A percentile compares a stretch with the other conserved stretches of the same genome.
Evolutionary conservation across 2,888 invertebrate genomes (phyloP).

Genomic region (Lathronympha strigana): DNA sequence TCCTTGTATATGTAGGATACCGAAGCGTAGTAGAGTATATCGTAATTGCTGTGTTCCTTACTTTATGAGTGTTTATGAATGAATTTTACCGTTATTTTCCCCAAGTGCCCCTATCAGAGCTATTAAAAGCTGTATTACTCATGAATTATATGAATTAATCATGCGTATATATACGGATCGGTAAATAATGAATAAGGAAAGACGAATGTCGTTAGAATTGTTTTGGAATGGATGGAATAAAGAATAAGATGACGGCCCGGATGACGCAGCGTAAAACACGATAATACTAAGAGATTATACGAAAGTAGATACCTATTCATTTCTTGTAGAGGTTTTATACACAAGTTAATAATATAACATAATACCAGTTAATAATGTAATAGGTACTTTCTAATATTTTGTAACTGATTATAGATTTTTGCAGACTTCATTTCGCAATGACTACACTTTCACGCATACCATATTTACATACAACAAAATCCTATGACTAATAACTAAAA

Average conservation of each 20-base stretch:
- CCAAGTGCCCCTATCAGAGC: background rate
- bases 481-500: too few relatives aligned
- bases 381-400: background rate
- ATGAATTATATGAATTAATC: conserved; percentile 11
- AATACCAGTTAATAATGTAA: background rate
- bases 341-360: too few relatives aligned
- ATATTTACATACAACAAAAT: too few relatives aligned
- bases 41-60: background rate
- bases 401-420: too few relatives aligned
- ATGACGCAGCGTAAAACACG: background rate
- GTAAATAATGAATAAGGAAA: conserved; percentile 20
- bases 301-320: background rate
- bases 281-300: background rate
- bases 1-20: background rate
- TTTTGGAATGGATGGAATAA: conserved; percentile 6
- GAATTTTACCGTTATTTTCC: conserved; percentile 5
- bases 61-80: background rate
- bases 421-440: too few relatives aligned
- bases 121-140: background rate
- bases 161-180: background rate
- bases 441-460: too few relatives aligned
- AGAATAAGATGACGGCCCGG: background rate
- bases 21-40: conserved; percentile 13
- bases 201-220: background rate
- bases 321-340: too few relatives aligned